Percentiles rank a stretch among this genome's conserved stretches.
Evolutionary conservation across 1,140 invertebrate species (phyloP).

Genomic region (Sesamia nonagrioides): DNA sequence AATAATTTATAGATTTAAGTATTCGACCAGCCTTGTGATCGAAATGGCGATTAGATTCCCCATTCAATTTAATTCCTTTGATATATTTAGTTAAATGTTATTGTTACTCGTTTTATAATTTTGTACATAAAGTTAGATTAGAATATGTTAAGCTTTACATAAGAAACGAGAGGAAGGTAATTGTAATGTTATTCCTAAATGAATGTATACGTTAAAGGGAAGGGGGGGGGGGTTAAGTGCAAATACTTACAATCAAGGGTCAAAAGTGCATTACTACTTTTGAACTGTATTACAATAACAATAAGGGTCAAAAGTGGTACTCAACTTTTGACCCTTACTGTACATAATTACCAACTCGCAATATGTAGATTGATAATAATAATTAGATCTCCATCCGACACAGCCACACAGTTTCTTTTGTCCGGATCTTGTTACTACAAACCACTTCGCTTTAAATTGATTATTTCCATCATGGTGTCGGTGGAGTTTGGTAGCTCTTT

Average conservation of each 20-base stretch:
- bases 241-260: too few species aligned
- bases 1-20: conserved; percentile 43
- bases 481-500: conserved; percentile 1
- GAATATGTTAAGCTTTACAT: conserved; percentile 41
- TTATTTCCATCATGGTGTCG: conserved; percentile 32
- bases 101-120: conserved; percentile 74
- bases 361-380: conserved; percentile 32
- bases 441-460: conserved; percentile 23
- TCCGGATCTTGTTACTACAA: neutral
- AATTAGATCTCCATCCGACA: conserved; percentile 25
- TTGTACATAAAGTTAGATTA: conserved; percentile 74
- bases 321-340: too few species aligned
- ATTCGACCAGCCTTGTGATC: conserved; percentile 30
- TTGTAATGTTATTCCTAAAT: conserved; percentile 49
- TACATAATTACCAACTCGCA: conserved; percentile 39
- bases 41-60: conserved; percentile 5
- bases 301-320: too few species aligned
- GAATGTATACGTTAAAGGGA: conserved; percentile 32
- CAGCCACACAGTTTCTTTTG: conserved; percentile 15
- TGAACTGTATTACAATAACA: too few species aligned
- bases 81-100: conserved; percentile 54
- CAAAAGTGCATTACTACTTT: too few species aligned
- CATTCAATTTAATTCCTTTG: conserved; percentile 20
- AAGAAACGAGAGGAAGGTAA: conserved; percentile 4
- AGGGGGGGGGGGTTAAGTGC: conserved; percentile 56